Percentiles rank a stretch among this genome's conserved stretches.
phyloP scores from a whole-genome alignment of 64 coral and sea anemone genomes.

The Pocillopora damicornis region DNA sequence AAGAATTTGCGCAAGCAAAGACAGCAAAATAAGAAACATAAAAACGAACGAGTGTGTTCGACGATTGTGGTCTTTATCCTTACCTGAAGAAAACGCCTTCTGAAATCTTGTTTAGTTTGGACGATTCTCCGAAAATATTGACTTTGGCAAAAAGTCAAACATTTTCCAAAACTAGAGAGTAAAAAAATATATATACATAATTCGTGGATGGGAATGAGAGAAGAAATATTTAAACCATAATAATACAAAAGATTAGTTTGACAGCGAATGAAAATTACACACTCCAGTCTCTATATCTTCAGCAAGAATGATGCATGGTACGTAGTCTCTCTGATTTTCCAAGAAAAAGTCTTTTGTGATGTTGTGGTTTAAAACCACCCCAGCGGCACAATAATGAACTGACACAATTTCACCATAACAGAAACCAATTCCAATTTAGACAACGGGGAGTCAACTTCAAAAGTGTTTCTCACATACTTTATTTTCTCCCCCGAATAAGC shows the following conservation, averaged over 20 bases:
- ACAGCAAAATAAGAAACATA: too few relatives aligned
- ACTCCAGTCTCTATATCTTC: not conserved
- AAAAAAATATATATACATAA: not conserved
- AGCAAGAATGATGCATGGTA: not conserved
- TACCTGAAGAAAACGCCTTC: conserved; percentile 21
- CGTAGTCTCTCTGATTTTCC: not conserved
- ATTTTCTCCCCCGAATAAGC: too few relatives aligned
- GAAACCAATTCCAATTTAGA: not conserved
- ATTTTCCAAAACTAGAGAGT: conserved; percentile 6
- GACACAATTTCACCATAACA: conserved; percentile 25
- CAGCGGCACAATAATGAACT: conserved; percentile 14
- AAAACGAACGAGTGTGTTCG: too few relatives aligned
- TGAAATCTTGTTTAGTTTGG: not conserved
- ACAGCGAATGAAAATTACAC: not conserved
- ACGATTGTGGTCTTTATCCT: too few relatives aligned
- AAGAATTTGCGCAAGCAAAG: too few relatives aligned
- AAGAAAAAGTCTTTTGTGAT: not conserved
- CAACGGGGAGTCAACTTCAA: too few relatives aligned
- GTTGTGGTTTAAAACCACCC: conserved; percentile 37
- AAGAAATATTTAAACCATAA: too few relatives aligned
- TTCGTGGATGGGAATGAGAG: too few relatives aligned
- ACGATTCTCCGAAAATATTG: not conserved
- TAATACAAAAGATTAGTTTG: too few relatives aligned
- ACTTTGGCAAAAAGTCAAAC: not conserved
- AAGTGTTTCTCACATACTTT: too few relatives aligned